Conservation (phyloP, 1,140 invertebrate species). For the Apis laboriosa region DNA sequence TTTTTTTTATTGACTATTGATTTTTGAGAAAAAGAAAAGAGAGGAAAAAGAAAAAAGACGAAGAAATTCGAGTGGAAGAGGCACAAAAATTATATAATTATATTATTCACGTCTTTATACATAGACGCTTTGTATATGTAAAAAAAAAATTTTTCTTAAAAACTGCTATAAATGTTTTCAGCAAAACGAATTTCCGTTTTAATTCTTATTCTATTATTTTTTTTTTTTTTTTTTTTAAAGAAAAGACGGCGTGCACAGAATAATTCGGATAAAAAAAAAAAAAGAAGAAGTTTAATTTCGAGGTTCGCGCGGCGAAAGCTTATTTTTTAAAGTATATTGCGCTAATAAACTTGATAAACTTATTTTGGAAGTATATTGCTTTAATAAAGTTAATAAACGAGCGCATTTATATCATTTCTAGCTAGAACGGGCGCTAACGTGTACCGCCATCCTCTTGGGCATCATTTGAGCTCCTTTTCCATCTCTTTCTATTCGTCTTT, state of each 20-base stretch:
- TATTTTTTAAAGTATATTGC: constrained; percentile 48
- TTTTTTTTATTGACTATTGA: neutral
- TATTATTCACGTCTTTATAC: neutral
- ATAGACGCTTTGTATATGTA: neutral
- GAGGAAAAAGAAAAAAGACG: too few species aligned
- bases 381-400: constrained; percentile 60
- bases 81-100: neutral
- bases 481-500: constrained; percentile 17
- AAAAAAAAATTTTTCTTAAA: constrained; percentile 22
- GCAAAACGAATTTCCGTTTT: neutral
- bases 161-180: neutral
- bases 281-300: neutral
- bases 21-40: neutral
- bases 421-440: neutral
- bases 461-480: constrained; percentile 29
- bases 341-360: constrained; percentile 56
- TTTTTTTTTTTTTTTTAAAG: too few species aligned
- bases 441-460: constrained; percentile 32
- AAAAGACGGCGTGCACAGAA: neutral
- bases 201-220: neutral
- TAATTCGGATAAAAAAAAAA: too few species aligned
- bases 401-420: constrained; percentile 57
- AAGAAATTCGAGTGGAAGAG: neutral
- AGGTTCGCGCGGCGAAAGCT: neutral
- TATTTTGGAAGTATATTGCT: constrained; percentile 48